Percentiles rank a stretch among this genome's conserved stretches.
Evolutionary conservation across 2,113 vertebrate genomes (phyloP).

Genomic region (Rhynchopsitta pachyrhyncha): DNA sequence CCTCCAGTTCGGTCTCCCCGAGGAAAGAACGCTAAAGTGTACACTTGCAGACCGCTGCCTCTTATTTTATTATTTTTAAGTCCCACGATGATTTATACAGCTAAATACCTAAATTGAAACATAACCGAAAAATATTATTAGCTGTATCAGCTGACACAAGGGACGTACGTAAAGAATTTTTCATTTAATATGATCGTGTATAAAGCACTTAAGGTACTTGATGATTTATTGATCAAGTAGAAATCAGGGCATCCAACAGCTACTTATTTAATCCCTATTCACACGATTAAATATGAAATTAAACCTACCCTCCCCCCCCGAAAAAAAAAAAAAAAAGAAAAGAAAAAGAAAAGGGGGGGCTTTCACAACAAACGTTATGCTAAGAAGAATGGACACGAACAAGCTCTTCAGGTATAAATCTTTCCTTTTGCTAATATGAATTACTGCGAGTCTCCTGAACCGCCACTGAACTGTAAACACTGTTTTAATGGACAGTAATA

Average conservation of each 20-base stretch:
- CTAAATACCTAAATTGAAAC: constrained; percentile 70
- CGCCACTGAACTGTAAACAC: constrained; percentile 81
- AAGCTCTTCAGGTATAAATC: constrained; percentile 68
- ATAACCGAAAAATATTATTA: constrained; percentile 75
- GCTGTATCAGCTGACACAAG: constrained; percentile 72
- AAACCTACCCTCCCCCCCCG: background rate
- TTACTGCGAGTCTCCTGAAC: constrained; percentile 68
- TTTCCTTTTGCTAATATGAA: constrained; percentile 69
- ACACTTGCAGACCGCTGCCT: background rate
- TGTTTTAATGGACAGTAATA: constrained; percentile 81
- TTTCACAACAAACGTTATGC: constrained; percentile 26
- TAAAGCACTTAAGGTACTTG: constrained; percentile 80
- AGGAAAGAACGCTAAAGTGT: background rate
- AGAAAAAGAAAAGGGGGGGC: no score
- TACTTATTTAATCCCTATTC: constrained; percentile 76
- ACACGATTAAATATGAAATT: constrained; percentile 70
- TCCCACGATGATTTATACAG: constrained; percentile 38
- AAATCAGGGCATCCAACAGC: constrained; percentile 75
- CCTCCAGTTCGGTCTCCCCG: background rate
- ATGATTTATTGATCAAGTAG: constrained; percentile 84
- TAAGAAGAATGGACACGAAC: constrained; percentile 33
- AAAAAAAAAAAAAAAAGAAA: background rate
- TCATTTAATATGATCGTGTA: constrained; percentile 80
- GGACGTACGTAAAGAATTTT: constrained; percentile 79
- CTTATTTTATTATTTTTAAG: background rate